Evolutionary conservation across 2,113 vertebrate species (phyloP).

Genomic region (Ailurus styani): DNA sequence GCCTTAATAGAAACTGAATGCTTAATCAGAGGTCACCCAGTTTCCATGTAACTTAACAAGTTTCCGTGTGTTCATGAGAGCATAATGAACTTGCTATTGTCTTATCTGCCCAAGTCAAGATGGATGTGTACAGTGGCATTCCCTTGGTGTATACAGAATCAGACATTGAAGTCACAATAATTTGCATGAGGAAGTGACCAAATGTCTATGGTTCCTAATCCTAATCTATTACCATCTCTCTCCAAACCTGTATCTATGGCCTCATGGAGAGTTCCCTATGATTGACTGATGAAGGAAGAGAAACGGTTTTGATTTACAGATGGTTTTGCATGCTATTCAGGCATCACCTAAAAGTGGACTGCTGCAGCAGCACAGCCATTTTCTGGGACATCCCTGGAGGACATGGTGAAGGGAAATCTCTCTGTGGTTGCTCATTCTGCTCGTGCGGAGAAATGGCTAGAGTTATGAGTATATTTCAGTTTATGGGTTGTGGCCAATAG

Average conservation of each 20-base stretch:
- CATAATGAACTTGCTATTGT: background rate
- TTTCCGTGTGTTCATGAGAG: background rate
- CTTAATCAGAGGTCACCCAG: background rate
- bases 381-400: background rate
- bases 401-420: background rate
- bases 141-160: background rate
- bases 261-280: background rate
- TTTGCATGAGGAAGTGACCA: background rate
- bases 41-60: background rate
- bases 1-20: background rate
- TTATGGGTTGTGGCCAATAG: background rate
- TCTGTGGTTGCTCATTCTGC: background rate
- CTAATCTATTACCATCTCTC: background rate
- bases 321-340: background rate
- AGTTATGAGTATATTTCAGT: background rate
- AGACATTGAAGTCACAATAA: background rate
- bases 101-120: background rate
- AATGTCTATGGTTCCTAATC: background rate
- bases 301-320: background rate
- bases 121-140: background rate
- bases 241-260: background rate
- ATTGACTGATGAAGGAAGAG: background rate
- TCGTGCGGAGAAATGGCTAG: background rate
- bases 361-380: rapidly evolving
- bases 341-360: background rate